Conservation (phyloP, 2,113 vertebrate species). For the Dicrurus megarhynchus region DNA sequence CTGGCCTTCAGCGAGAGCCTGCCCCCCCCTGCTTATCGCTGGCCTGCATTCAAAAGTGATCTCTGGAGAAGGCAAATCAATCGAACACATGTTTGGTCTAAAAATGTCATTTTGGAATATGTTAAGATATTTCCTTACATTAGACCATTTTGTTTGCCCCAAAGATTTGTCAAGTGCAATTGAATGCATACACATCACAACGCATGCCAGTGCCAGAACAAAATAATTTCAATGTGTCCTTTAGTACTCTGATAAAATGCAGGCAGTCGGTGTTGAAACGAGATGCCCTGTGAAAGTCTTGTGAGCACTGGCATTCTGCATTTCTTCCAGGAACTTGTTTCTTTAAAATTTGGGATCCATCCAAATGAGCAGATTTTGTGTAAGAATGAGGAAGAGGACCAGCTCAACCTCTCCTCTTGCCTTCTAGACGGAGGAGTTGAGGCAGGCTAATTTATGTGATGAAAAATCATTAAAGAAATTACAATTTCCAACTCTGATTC, state of each 20-base stretch:
- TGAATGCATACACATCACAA: constrained; percentile 34
- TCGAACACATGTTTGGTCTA: constrained; percentile 69
- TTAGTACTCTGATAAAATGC: constrained; percentile 59
- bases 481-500: constrained; percentile 37
- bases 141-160: constrained; percentile 60
- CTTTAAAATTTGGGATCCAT: constrained; percentile 55
- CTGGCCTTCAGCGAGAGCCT: constrained; percentile 43
- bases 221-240: constrained; percentile 62
- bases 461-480: constrained; percentile 59
- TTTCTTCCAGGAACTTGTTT: constrained; percentile 62
- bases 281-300: constrained; percentile 60
- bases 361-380: constrained; percentile 67
- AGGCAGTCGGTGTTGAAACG: constrained; percentile 55
- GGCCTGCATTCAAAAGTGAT: constrained; percentile 63
- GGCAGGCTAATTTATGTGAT: constrained; percentile 59
- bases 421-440: constrained; percentile 56
- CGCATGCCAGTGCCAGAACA: constrained; percentile 14
- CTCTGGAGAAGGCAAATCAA: constrained; percentile 70
- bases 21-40: background rate
- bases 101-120: constrained; percentile 69
- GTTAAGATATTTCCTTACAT: constrained; percentile 63
- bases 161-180: constrained; percentile 65
- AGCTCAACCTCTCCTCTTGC: constrained; percentile 37
- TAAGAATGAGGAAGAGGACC: constrained; percentile 58
- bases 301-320: constrained; percentile 7